Conservation (phyloP, 2,113 vertebrate genomes). For the Melospiza melodia region DNA sequence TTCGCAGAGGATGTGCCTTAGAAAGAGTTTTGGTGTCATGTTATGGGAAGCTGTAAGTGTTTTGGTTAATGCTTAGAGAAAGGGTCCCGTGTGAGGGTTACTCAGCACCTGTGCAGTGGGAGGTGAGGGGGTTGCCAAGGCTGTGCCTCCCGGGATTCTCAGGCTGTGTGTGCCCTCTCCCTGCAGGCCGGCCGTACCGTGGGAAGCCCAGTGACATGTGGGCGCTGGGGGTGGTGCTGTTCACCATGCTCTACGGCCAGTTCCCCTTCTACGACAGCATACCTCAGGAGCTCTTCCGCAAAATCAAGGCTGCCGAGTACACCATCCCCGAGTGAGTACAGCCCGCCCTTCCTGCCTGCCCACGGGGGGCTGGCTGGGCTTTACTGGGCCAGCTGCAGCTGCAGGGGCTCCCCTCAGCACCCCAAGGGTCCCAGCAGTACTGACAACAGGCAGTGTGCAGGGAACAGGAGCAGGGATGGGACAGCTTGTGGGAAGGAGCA, state of each 20-base stretch:
- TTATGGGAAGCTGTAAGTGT: fast-evolving
- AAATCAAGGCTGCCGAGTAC: conserved; percentile 99
- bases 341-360: background rate
- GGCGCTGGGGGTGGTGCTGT: conserved; percentile 96
- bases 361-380: background rate
- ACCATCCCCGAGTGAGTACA: conserved; percentile 95
- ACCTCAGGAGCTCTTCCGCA: conserved; percentile 99
- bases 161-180: background rate
- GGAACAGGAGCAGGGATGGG: background rate
- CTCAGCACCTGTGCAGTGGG: background rate
- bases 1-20: fast-evolving
- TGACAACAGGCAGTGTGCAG: background rate
- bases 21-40: no score
- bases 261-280: conserved; percentile 99
- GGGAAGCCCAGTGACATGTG: conserved; percentile 99
- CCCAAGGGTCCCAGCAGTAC: background rate
- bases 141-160: background rate
- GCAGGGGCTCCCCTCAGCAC: background rate
- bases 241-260: conserved; percentile 99
- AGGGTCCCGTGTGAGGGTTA: fast-evolving
- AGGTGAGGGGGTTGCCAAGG: background rate
- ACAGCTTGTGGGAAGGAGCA: background rate
- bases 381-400: background rate
- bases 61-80: background rate
- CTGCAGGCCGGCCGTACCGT: conserved; percentile 90